Percentiles rank a stretch among this genome's conserved stretches.
These are phyloP conservation scores for Dicyrtoma fusca DNA, from an alignment of 2,888 invertebrate genomes.

Conservation along the genomic window DNA sequence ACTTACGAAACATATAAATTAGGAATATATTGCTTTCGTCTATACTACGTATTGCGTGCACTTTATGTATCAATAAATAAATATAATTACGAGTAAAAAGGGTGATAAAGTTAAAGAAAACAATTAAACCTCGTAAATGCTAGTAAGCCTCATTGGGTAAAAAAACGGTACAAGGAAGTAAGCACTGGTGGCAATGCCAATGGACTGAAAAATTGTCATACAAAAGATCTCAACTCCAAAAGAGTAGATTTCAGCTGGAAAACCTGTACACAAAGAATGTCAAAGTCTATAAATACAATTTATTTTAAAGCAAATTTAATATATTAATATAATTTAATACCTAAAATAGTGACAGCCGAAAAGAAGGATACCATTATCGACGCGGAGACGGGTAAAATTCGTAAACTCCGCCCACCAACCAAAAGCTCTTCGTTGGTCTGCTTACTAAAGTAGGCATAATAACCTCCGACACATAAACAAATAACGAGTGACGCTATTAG, in stretches of 20 bases:
- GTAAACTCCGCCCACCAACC: slow-evolving; percentile 33
- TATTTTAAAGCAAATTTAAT: background rate
- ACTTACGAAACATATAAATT: slow-evolving; percentile 33
- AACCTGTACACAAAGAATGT: slow-evolving; percentile 38
- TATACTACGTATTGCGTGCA: too few relatives aligned
- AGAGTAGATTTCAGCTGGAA: slow-evolving; percentile 52
- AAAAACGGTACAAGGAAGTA: slow-evolving; percentile 50
- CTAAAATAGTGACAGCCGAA: slow-evolving; percentile 38
- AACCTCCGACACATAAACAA: slow-evolving; percentile 48
- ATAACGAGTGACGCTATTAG: slow-evolving; percentile 43
- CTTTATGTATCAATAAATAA: too few relatives aligned
- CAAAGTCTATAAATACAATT: background rate
- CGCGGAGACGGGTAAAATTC: slow-evolving; percentile 32
- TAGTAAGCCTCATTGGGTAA: slow-evolving; percentile 52
- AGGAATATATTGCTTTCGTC: too few relatives aligned
- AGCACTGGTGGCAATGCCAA: slow-evolving; percentile 43
- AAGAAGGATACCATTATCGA: slow-evolving; percentile 39
- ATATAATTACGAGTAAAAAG: too few relatives aligned
- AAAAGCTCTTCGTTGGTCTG: slow-evolving; percentile 35
- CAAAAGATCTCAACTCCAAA: slow-evolving; percentile 50
- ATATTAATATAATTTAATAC: slow-evolving; percentile 25
- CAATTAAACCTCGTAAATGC: slow-evolving; percentile 51
- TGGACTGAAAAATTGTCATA: slow-evolving; percentile 40
- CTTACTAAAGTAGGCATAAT: slow-evolving; percentile 37
- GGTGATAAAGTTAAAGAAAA: too few relatives aligned